These are phyloP conservation scores for Myxocyprinus asiaticus DNA, from an alignment of 2,113 vertebrate genomes.

Conservation along the genomic window DNA sequence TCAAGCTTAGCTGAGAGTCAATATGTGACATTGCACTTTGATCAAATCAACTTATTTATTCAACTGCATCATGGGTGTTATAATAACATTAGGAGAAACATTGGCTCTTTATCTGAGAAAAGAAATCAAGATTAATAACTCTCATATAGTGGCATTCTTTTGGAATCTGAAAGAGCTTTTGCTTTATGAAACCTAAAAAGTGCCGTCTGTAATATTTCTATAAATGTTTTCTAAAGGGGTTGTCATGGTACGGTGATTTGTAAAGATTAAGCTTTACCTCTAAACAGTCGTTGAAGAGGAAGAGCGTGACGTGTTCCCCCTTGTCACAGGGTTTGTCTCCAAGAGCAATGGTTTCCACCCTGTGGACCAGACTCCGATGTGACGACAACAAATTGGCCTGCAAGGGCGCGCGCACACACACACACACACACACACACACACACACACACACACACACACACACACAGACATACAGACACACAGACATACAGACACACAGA, in stretches of 20 bases:
- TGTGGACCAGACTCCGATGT: slow-evolving; percentile 89
- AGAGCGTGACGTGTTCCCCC: slow-evolving; percentile 93
- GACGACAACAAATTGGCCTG: slow-evolving; percentile 97
- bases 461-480: too few species aligned
- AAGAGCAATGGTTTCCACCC: slow-evolving; percentile 90
- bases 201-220: background rate
- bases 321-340: slow-evolving; percentile 94
- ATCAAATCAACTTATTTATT: too few species aligned
- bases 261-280: slow-evolving; percentile 77
- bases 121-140: too few species aligned
- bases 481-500: too few species aligned
- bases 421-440: background rate
- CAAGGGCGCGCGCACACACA: background rate
- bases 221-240: background rate
- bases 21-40: too few species aligned
- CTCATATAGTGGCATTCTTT: too few species aligned
- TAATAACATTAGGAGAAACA: too few species aligned
- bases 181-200: background rate
- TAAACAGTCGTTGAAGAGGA: slow-evolving; percentile 96
- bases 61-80: too few species aligned
- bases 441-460: too few species aligned
- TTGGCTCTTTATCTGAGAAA: too few species aligned
- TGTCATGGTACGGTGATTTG: background rate
- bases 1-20: too few species aligned
- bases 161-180: too few species aligned